Conservation (phyloP, 2,888 invertebrate species). For the Lepidocyrtoides sp. region DNA sequence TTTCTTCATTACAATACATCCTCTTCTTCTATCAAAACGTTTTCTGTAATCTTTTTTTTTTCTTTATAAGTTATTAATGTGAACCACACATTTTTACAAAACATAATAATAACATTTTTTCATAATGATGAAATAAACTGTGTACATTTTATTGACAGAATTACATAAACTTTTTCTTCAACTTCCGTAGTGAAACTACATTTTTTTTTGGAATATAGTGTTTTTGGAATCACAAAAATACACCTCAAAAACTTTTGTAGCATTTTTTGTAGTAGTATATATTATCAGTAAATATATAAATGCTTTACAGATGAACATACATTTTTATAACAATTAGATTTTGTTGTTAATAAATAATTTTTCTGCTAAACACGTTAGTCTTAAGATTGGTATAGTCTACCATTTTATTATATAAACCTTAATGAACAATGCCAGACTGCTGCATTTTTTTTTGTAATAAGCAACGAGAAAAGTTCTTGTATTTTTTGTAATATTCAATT, state of each 20-base stretch:
- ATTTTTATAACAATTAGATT: not conserved
- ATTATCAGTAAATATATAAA: constrained; percentile 14
- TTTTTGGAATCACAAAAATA: constrained; percentile 55
- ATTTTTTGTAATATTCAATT: no score
- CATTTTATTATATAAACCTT: not conserved
- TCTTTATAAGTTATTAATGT: not conserved
- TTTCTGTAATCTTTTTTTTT: not conserved
- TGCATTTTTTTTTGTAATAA: constrained; percentile 1
- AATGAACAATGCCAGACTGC: constrained; percentile 23
- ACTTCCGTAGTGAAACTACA: constrained; percentile 21
- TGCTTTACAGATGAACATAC: constrained; percentile 20
- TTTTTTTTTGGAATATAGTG: constrained; percentile 26
- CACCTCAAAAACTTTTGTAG: constrained; percentile 39
- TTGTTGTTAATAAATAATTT: not conserved
- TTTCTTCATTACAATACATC: not conserved
- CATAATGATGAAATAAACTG: not conserved
- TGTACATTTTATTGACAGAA: no score
- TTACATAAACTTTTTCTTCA: no score
- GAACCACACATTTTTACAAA: not conserved
- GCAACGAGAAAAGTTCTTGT: not conserved
- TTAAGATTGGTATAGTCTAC: no score
- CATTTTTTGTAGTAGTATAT: not conserved
- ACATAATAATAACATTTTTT: not conserved
- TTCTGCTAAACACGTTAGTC: not conserved
- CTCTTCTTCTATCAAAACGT: not conserved